A percentile compares a stretch with the other conserved stretches of the same genome.
These are phyloP conservation scores for Chelonus formosanus DNA, from an alignment of 2,888 invertebrate species.

Conservation along the genomic window DNA sequence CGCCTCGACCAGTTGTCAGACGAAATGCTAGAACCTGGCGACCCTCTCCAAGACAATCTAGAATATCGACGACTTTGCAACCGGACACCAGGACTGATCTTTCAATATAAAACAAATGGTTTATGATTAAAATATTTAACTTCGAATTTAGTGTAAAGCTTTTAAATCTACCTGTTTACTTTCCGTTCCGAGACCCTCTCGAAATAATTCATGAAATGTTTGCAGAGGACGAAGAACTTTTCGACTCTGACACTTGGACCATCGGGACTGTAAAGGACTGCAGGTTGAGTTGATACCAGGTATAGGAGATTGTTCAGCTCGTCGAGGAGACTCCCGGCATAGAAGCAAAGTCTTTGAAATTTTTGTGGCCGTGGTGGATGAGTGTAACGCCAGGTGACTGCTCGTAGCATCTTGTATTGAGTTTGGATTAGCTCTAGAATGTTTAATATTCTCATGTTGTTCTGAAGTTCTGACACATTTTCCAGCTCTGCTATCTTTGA, in stretches of 20 bases:
- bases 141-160: no score
- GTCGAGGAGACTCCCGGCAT: slow-evolving; percentile 58
- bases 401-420: slow-evolving; percentile 57
- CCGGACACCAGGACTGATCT: slow-evolving; percentile 58
- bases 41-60: slow-evolving; percentile 59
- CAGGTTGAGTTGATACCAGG: slow-evolving; percentile 40
- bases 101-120: neutral
- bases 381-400: slow-evolving; percentile 61
- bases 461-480: slow-evolving; percentile 41
- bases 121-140: neutral
- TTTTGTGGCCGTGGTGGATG: slow-evolving; percentile 52
- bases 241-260: slow-evolving; percentile 39
- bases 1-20: slow-evolving; percentile 43
- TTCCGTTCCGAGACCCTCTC: slow-evolving; percentile 59
- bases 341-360: slow-evolving; percentile 54
- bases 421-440: slow-evolving; percentile 51
- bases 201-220: slow-evolving; percentile 61
- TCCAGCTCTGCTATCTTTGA: slow-evolving; percentile 31
- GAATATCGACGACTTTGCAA: slow-evolving; percentile 58
- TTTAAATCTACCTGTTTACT: slow-evolving; percentile 52
- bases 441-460: slow-evolving; percentile 46
- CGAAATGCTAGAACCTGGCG: slow-evolving; percentile 53
- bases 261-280: slow-evolving; percentile 34
- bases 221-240: slow-evolving; percentile 50
- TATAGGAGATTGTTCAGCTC: slow-evolving; percentile 49